Percentiles rank a stretch among this genome's conserved stretches.
Evolutionary conservation across 2,797 vertebrate genomes (phyloP).

Genomic region (Syngnathus acus): DNA sequence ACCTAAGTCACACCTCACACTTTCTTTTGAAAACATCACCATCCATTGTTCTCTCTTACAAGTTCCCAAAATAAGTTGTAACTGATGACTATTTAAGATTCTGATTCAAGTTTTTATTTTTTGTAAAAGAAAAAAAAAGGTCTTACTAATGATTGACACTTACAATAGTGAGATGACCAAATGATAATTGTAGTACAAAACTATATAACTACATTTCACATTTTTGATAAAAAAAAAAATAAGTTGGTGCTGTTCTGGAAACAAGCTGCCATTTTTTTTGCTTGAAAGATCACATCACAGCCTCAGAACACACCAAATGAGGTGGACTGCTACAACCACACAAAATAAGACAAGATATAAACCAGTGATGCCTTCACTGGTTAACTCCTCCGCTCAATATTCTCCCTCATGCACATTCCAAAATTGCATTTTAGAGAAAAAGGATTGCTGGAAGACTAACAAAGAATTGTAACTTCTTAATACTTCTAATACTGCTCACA

Average conservation of each 20-base stretch:
- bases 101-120: slow-evolving; percentile 1
- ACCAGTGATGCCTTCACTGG: slow-evolving; percentile 4
- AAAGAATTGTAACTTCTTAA: neutral
- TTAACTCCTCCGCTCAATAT: neutral
- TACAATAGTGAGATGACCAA: neutral
- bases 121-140: neutral
- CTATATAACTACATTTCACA: slow-evolving; percentile 4
- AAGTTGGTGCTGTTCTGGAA: neutral
- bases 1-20: neutral
- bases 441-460: slow-evolving; percentile 2
- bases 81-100: neutral
- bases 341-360: neutral
- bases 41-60: neutral
- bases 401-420: neutral
- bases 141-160: slow-evolving; percentile 1
- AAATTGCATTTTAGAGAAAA: neutral
- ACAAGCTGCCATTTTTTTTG: neutral
- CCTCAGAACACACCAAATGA: neutral
- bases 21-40: neutral
- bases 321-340: slow-evolving; percentile 2
- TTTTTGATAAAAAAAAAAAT: neutral
- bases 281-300: slow-evolving; percentile 2
- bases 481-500: neutral
- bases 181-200: slow-evolving; percentile 2
- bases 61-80: neutral